These are phyloP conservation scores for Pristionchus pacificus DNA, from an alignment of 1,140 invertebrate species.

Conservation along the genomic window DNA sequence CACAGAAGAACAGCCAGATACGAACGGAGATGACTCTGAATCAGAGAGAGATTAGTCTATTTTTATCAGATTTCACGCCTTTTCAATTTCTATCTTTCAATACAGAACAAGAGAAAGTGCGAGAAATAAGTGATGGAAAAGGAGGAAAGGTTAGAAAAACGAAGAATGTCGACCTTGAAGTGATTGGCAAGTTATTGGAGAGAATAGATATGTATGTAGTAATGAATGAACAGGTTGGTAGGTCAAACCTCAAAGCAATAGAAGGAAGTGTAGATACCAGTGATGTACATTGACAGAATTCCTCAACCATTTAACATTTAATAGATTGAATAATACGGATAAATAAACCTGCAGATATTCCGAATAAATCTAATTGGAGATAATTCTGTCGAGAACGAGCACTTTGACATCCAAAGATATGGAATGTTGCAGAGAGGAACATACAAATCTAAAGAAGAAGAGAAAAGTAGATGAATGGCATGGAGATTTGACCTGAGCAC, in stretches of 20 bases:
- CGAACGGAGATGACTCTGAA: constrained; percentile 74
- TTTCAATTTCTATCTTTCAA: too few relatives aligned
- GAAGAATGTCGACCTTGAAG: too few relatives aligned
- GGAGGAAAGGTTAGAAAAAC: neutral
- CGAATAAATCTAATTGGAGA: constrained; percentile 83
- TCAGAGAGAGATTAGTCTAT: neutral
- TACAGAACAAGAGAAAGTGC: neutral
- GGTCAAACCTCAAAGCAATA: constrained; percentile 84
- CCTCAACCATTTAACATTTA: neutral
- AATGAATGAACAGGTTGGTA: too few relatives aligned
- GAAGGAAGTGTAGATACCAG: constrained; percentile 91
- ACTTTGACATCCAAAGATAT: constrained; percentile 86
- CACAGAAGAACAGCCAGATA: constrained; percentile 72
- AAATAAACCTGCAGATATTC: constrained; percentile 75
- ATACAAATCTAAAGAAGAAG: constrained; percentile 75
- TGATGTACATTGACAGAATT: constrained; percentile 84
- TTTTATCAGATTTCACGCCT: too few relatives aligned
- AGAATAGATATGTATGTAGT: too few relatives aligned
- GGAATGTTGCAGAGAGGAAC: constrained; percentile 83
- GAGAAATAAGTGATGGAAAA: neutral
- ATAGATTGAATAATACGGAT: neutral
- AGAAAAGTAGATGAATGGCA: constrained; percentile 30
- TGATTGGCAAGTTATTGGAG: too few relatives aligned
- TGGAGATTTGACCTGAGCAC: constrained; percentile 85
- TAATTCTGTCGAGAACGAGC: constrained; percentile 80